Base-by-base conservation (phyloP, 2,113 vertebrate species). In the Hippocampus guttulatus region DNA sequence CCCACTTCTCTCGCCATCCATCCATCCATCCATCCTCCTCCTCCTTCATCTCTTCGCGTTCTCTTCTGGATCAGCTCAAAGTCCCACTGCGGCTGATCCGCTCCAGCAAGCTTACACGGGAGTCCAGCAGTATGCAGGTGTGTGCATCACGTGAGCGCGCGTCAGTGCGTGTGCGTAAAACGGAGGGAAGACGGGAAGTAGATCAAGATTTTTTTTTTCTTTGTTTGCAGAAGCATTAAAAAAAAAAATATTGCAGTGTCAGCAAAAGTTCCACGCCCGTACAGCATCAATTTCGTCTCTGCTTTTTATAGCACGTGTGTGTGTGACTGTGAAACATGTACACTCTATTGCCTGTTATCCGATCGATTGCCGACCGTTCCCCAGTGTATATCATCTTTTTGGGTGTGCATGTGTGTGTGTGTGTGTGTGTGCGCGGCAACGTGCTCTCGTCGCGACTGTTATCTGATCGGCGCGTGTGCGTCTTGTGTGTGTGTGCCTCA, bases 111-210 rank as follows among this genome's bases (percentile, higher is more conserved):
- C 97, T 90, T 99, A 99, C 89, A 95, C 97, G 10, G 96, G 97
- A 95, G 96, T 98, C 92, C 97, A 99, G 94, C 97, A 98, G 92
- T 99, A 99, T 75, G 96, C 97, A 99, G 96, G 97, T 98, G 94
- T 71, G 78, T 68, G 65, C 74, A 61, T 77, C 33, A 63, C 71
- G 72, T 61, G 66, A 52, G 67, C 64, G 55, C 61, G 38, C 77
- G 52, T 69, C 67, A 41, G 76, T 64, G 70, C 27, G 67, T 40
- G 25, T 52, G 41, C 30, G 20, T 12, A 33, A 20, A 43, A 25
- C 25, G 1, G 58, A 5, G 49, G 40, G 65, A 27, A 10, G 6
- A 27, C 3, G 64, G 1, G 40, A 16, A 27, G 33, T 10, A 62
- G 71, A 75, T 69, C 65, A 73, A 75, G 45, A 79, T 67, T 67